These are phyloP conservation scores for Capitulum mitella DNA, from an alignment of 2,888 invertebrate species.

Conservation along the genomic window DNA sequence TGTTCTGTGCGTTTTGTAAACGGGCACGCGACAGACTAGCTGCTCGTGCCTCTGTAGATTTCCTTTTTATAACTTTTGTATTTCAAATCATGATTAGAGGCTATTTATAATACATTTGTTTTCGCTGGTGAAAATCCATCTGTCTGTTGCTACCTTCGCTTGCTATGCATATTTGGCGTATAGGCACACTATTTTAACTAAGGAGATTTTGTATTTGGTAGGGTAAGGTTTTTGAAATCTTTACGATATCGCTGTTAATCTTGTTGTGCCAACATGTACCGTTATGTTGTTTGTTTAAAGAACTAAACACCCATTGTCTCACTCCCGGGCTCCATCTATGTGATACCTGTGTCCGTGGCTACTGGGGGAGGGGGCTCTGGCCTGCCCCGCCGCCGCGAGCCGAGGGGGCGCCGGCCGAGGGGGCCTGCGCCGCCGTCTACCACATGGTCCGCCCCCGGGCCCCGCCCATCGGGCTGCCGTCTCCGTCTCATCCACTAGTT, in stretches of 20 bases:
- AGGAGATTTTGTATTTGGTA: conserved; percentile 24
- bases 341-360: conserved; percentile 8
- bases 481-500: conserved; percentile 21
- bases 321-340: background rate
- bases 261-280: conserved; percentile 25
- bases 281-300: conserved; percentile 21
- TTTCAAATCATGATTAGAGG: conserved; percentile 24
- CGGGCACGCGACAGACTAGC: background rate
- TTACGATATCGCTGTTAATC: conserved; percentile 24
- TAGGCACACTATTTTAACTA: conserved; percentile 23
- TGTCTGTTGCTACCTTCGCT: conserved; percentile 14
- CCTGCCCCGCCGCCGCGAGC: background rate
- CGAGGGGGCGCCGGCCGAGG: background rate
- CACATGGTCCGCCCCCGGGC: background rate
- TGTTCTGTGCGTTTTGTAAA: conserved; percentile 18
- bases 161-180: conserved; percentile 21
- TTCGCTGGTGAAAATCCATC: conserved; percentile 22
- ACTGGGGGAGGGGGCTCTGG: background rate
- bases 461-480: background rate
- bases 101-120: conserved; percentile 22
- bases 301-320: conserved; percentile 6
- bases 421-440: background rate
- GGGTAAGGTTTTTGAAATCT: conserved; percentile 24
- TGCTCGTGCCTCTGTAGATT: background rate
- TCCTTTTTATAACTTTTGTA: conserved; percentile 25